phyloP scores from a whole-genome alignment of 2,888 invertebrate species.

The Cantharis flavilabris region DNA sequence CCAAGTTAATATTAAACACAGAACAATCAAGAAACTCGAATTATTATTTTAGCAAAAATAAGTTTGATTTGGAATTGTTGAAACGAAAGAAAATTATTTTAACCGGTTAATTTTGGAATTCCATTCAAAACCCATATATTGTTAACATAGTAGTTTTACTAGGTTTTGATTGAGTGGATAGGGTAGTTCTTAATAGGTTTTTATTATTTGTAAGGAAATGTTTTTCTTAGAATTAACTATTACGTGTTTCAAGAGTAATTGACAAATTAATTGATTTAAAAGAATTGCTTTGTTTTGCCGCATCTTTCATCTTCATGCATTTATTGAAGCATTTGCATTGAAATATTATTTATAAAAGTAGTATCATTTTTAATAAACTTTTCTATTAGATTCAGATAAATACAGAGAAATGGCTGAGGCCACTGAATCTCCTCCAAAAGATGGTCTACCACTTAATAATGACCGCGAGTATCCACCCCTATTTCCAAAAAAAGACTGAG shows the following conservation, averaged over 20 bases:
- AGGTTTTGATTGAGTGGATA: too few species aligned
- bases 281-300: neutral
- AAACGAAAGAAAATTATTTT: too few species aligned
- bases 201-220: too few species aligned
- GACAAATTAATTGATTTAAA: neutral
- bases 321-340: neutral
- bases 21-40: too few species aligned
- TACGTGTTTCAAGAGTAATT: neutral
- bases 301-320: neutral
- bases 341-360: neutral
- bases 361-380: conserved; percentile 23
- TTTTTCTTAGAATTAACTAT: too few species aligned
- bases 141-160: too few species aligned
- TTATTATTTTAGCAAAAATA: too few species aligned
- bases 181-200: too few species aligned
- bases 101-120: too few species aligned
- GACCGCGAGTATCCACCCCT: conserved; percentile 85
- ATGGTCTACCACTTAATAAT: conserved; percentile 76
- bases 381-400: conserved; percentile 70
- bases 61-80: too few species aligned
- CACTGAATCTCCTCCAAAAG: conserved; percentile 69
- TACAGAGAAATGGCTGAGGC: conserved; percentile 75
- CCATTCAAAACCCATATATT: too few species aligned
- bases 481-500: conserved; percentile 63
- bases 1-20: too few species aligned